Conservation (phyloP, 2,888 invertebrate species). For the Sphaerophoria rueppellii region DNA sequence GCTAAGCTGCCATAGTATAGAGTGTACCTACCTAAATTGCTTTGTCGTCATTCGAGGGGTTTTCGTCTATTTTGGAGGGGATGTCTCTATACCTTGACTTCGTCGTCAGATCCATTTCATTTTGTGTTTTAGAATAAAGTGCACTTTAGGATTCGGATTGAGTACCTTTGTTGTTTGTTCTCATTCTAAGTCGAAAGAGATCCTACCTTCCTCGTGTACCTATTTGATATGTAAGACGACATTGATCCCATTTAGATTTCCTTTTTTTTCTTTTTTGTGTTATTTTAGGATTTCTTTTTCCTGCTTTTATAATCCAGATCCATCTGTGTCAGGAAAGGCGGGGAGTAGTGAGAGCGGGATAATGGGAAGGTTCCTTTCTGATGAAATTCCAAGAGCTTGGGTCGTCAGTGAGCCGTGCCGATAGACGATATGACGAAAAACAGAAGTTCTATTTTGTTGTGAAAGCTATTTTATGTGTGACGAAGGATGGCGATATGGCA, state of each 20-base stretch:
- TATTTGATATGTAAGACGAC: conserved; percentile 73
- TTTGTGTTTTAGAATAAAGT: conserved; percentile 73
- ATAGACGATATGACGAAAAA: conserved; percentile 41
- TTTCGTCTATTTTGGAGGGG: neutral
- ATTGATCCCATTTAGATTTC: conserved; percentile 73
- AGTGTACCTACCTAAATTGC: conserved; percentile 56
- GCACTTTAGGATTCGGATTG: conserved; percentile 65
- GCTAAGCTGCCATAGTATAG: conserved; percentile 12
- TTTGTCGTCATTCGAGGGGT: conserved; percentile 38
- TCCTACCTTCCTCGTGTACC: conserved; percentile 53
- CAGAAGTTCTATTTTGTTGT: conserved; percentile 69
- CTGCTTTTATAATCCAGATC: conserved; percentile 65
- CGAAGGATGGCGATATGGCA: conserved; percentile 38
- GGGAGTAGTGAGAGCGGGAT: neutral
- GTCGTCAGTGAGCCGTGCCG: neutral
- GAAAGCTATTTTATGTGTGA: conserved; percentile 69
- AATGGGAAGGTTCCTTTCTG: conserved; percentile 28
- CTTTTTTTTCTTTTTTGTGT: conserved; percentile 4
- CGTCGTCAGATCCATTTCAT: conserved; percentile 63
- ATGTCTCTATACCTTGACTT: neutral
- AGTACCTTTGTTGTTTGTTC: neutral
- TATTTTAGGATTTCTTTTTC: conserved; percentile 10
- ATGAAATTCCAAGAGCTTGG: conserved; percentile 25
- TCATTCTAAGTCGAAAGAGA: neutral
- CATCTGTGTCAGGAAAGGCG: conserved; percentile 37